These are phyloP conservation scores for Todiramphus saurophagus DNA, from an alignment of 2,113 vertebrate genomes.

Conservation along the genomic window DNA sequence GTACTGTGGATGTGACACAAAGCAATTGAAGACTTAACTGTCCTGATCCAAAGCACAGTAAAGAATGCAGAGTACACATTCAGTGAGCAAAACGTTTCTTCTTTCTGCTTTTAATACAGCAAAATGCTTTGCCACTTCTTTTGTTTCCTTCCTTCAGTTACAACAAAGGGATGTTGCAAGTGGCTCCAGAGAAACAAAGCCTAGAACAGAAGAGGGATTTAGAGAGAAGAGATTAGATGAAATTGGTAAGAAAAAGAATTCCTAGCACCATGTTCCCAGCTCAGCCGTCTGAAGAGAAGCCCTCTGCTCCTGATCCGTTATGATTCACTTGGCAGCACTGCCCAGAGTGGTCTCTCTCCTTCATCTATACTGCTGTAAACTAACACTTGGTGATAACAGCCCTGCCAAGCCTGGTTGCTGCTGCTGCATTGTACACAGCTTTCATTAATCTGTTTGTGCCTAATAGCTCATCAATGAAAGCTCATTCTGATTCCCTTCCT, in stretches of 20 bases:
- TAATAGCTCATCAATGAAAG: slow-evolving; percentile 18
- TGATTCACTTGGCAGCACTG: slow-evolving; percentile 7
- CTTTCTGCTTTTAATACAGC: background rate
- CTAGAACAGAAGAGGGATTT: slow-evolving; percentile 12
- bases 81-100: background rate
- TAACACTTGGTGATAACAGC: background rate
- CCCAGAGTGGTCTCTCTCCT: background rate
- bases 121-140: slow-evolving; percentile 11
- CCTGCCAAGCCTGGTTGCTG: background rate
- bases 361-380: background rate
- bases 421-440: background rate
- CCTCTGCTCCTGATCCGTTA: background rate
- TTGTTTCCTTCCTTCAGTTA: slow-evolving; percentile 27
- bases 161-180: slow-evolving; percentile 30
- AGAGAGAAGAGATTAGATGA: slow-evolving; percentile 24
- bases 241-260: slow-evolving; percentile 24
- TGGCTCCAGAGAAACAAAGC: slow-evolving; percentile 34
- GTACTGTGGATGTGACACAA: background rate
- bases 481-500: slow-evolving; percentile 13
- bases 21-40: background rate
- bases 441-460: slow-evolving; percentile 18
- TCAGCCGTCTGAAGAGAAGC: slow-evolving; percentile 14
- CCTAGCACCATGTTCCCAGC: background rate
- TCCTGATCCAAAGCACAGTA: background rate
- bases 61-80: background rate